phyloP scores from a whole-genome alignment of 2,888 invertebrate genomes.

The Callyntrura guangdongensis region DNA sequence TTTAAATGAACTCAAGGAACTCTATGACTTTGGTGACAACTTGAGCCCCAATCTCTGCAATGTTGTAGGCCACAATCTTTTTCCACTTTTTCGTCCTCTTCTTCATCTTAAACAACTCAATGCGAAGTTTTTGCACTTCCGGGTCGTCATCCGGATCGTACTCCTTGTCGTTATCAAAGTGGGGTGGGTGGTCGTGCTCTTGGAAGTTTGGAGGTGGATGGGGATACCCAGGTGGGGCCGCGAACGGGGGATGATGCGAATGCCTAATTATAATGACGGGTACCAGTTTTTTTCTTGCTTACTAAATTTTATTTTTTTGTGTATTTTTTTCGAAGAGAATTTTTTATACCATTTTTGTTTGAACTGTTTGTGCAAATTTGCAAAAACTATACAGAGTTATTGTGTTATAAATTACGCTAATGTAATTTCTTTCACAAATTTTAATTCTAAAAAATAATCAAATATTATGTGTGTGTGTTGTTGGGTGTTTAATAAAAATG shows the following conservation, averaged over 20 bases:
- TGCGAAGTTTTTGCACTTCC: constrained; percentile 83
- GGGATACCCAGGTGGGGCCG: constrained; percentile 46
- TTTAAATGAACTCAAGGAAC: constrained; percentile 83
- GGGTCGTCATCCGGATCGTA: constrained; percentile 84
- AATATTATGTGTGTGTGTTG: background rate
- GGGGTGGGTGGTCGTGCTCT: constrained; percentile 75
- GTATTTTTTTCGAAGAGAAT: constrained; percentile 22
- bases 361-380: no score
- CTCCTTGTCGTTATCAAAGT: constrained; percentile 77
- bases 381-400: no score
- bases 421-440: background rate
- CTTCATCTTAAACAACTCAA: constrained; percentile 83
- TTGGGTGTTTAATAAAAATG: background rate
- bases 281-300: constrained; percentile 61
- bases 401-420: background rate
- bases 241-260: constrained; percentile 35
- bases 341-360: no score
- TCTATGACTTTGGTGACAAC: constrained; percentile 83
- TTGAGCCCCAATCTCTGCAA: constrained; percentile 83
- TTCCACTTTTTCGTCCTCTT: constrained; percentile 84
- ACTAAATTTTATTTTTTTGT: constrained; percentile 19
- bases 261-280: constrained; percentile 46
- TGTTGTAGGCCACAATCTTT: constrained; percentile 84
- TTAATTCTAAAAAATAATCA: background rate
- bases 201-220: constrained; percentile 40